Evolutionary conservation across 1,140 invertebrate species (phyloP).

Genomic region (Capitella teleta): DNA sequence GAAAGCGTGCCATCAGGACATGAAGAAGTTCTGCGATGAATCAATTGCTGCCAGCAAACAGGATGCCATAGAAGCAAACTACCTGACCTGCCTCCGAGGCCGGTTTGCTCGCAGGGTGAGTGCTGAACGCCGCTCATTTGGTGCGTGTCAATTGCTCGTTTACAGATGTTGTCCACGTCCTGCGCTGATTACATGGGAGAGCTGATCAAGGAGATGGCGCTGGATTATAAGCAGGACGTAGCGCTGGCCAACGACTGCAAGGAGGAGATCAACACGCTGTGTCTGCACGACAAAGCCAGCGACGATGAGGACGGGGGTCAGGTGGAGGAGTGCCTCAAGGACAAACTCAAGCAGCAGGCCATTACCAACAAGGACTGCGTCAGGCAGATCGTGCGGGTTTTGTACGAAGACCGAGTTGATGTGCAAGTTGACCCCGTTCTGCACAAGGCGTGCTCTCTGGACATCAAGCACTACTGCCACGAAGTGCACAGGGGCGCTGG

Average conservation of each 20-base stretch:
- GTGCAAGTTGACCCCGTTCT: constrained; percentile 47
- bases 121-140: neutral
- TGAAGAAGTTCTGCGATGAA: constrained; percentile 54
- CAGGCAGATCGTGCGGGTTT: constrained; percentile 58
- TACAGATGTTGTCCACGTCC: neutral
- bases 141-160: neutral
- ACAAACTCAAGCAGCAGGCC: constrained; percentile 56
- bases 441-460: constrained; percentile 38
- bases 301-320: constrained; percentile 44
- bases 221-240: constrained; percentile 70
- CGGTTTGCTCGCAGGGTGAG: constrained; percentile 6
- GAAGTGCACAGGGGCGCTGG: constrained; percentile 64
- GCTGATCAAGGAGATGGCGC: constrained; percentile 70
- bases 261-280: constrained; percentile 48
- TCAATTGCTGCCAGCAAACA: neutral
- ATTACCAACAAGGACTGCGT: constrained; percentile 34
- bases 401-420: constrained; percentile 44
- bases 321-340: constrained; percentile 80
- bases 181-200: constrained; percentile 72
- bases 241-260: constrained; percentile 63
- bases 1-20: constrained; percentile 62
- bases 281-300: no score
- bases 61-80: constrained; percentile 1
- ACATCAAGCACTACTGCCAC: constrained; percentile 65
- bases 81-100: constrained; percentile 10